A percentile compares a stretch with the other conserved stretches of the same genome.
These are phyloP conservation scores for Nemapogon koenigi DNA, from an alignment of 2,888 invertebrate genomes.

Conservation along the genomic window DNA sequence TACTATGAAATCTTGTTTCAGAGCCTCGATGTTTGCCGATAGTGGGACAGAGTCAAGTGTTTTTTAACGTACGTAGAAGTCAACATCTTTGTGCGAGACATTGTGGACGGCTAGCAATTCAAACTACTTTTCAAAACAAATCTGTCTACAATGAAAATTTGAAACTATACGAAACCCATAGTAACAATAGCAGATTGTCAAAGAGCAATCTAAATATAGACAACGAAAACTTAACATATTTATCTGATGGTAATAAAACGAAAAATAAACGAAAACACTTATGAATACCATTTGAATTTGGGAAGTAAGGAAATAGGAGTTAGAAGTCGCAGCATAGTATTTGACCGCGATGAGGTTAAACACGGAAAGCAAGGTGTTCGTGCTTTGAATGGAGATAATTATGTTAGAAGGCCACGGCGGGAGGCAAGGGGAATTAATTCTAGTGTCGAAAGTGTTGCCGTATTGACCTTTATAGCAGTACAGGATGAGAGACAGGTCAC, in stretches of 20 bases:
- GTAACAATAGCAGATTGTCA: neutral
- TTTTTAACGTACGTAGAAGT: slow-evolving; percentile 60
- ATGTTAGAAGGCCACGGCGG: neutral
- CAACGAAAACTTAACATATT: slow-evolving; percentile 4
- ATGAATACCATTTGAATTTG: no score
- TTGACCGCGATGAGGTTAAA: no score
- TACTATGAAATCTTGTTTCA: slow-evolving; percentile 30
- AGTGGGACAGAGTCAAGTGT: slow-evolving; percentile 65
- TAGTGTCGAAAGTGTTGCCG: neutral
- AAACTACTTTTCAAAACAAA: neutral
- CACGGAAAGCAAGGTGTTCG: no score
- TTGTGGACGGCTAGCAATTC: slow-evolving; percentile 21
- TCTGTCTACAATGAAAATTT: no score
- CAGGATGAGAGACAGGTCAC: slow-evolving; percentile 2
- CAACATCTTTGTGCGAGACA: slow-evolving; percentile 52
- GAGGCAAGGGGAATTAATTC: neutral
- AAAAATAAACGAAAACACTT: slow-evolving; percentile 1
- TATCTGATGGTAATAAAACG: slow-evolving; percentile 8
- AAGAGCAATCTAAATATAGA: slow-evolving; percentile 4
- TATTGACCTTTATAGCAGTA: slow-evolving; percentile 5
- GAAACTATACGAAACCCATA: no score
- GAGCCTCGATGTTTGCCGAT: slow-evolving; percentile 66
- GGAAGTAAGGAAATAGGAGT: no score
- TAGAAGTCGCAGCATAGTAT: no score
- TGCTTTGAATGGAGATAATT: slow-evolving; percentile 1